phyloP scores from a whole-genome alignment of 2,113 vertebrate species.

The Deroptyus accipitrinus region DNA sequence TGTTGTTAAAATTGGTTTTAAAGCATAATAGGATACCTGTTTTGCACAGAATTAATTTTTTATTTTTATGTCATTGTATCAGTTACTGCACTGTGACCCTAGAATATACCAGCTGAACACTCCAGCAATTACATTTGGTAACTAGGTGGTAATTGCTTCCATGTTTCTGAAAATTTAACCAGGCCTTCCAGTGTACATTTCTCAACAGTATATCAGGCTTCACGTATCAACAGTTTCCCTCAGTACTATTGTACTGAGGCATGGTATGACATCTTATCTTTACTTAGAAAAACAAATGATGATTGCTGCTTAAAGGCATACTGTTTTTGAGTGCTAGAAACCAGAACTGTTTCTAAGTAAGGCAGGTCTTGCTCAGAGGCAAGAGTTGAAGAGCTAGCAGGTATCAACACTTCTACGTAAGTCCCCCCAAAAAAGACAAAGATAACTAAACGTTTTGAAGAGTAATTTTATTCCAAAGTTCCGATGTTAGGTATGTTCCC shows the following conservation, averaged over 20 bases:
- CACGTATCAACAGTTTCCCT: neutral
- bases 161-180: neutral
- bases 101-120: neutral
- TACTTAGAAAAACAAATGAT: neutral
- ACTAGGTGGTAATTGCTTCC: neutral
- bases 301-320: neutral
- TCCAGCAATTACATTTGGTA: neutral
- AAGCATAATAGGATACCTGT: accelerated
- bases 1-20: accelerated
- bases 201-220: neutral
- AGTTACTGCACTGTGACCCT: neutral
- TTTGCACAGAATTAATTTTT: accelerated
- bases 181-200: neutral
- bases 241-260: neutral
- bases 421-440: neutral
- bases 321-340: neutral
- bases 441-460: neutral
- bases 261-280: neutral
- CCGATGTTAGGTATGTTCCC: neutral
- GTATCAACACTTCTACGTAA: neutral
- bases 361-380: neutral
- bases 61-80: neutral
- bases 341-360: neutral
- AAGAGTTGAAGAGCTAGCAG: neutral
- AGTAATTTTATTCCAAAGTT: neutral